A percentile compares a stretch with the other conserved stretches of the same genome.
Evolutionary conservation across 2,113 vertebrate genomes (phyloP).

Genomic region (Ammodramus savannarum): DNA sequence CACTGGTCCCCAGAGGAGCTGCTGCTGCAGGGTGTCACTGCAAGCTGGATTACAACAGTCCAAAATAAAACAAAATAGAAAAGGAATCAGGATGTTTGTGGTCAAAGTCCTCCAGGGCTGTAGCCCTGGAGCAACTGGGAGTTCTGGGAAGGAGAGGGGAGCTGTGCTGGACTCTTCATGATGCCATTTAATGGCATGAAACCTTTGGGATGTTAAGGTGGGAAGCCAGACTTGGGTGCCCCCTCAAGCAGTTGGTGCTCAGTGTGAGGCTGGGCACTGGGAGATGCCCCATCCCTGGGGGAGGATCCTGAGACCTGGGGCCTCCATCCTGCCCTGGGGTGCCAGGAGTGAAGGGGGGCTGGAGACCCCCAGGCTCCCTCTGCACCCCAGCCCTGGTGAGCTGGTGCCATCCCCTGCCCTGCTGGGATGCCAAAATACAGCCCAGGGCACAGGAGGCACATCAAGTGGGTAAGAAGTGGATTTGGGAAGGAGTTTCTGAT

Average conservation of each 20-base stretch:
- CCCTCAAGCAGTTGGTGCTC: background rate
- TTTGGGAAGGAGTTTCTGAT: background rate
- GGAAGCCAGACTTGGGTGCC: background rate
- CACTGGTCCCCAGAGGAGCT: background rate
- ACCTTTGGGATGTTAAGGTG: background rate
- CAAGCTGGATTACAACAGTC: background rate
- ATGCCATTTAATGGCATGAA: background rate
- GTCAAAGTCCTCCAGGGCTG: background rate
- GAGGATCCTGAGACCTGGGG: background rate
- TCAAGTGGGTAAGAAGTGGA: rapidly evolving
- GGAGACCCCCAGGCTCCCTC: background rate
- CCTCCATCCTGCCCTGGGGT: background rate
- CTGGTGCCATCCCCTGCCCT: background rate
- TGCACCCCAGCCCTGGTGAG: background rate
- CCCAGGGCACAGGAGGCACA: background rate
- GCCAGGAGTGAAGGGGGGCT: too few relatives aligned
- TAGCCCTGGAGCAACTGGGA: background rate
- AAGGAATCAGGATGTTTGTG: background rate
- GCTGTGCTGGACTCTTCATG: background rate
- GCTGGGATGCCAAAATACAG: background rate
- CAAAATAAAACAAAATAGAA: background rate
- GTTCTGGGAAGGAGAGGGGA: background rate
- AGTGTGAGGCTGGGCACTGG: background rate
- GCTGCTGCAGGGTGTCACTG: background rate
- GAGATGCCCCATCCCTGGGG: background rate